Base-by-base conservation (phyloP, 2,113 vertebrate genomes). In the Pterocles gutturalis region DNA sequence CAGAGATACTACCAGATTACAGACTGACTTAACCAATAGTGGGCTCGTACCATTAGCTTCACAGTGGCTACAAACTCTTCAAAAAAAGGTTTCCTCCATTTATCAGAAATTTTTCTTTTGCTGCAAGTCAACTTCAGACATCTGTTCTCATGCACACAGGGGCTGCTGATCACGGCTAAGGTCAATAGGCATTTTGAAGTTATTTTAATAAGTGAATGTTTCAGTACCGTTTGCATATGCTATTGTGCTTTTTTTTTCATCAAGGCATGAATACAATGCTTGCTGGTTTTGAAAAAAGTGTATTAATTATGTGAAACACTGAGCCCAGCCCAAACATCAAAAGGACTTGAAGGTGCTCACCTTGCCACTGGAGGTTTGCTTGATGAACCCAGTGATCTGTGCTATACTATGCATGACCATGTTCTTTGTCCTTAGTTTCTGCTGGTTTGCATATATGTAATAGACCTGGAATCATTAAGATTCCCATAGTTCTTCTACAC, bases 271-370 rank as follows among this genome's bases (percentile, higher is more conserved):
- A 75, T 62, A 83, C 41, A 76, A n/a, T 58, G 71, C 43, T 93
- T 73, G 22, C 28, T 86, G 54, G 12, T 79, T 94, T 96, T 90
- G 64, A 48, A 90, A 91, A 89, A 95, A 77, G 28, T 69, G 5
- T 33, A 62, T 90, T 90, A 77, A 93, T 93, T 94, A 83, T 51
- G 45, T 83, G 70, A 91, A 89, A 91, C 58, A 61, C 46, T 69
- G 66, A 77, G 79, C 85, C 88, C 79, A 95, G 54, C 89, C 67
- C 92, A 90, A 55, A 92, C 55, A 92, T 94, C 93, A 97, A 86
- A 96, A 96, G 90, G 46, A 70, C 17, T 58, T 83, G 54, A 43
- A 66, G 76, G 49, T 95, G 58, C 83, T 94, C 46, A 78, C 55
- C 33, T 93, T 93, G 62, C 62, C 43, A 80, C 73, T 93, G 82